These are phyloP conservation scores for Chanos chanos DNA, from an alignment of 2,797 vertebrate genomes.

Conservation along the genomic window DNA sequence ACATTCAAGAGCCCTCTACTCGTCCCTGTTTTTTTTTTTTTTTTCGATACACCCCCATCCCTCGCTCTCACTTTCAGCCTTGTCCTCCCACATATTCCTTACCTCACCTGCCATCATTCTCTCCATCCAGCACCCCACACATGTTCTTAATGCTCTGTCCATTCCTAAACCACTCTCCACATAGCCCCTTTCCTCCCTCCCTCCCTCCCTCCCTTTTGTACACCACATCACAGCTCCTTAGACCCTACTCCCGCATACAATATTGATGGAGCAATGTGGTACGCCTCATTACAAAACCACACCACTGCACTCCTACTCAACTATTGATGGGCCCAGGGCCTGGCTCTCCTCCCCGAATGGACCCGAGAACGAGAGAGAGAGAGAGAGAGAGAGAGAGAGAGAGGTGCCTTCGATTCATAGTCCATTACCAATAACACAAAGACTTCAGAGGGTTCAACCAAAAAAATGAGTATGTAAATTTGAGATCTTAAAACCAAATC, in stretches of 20 bases:
- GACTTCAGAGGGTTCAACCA: no score
- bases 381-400: background rate
- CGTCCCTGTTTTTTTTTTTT: background rate
- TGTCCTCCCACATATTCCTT: background rate
- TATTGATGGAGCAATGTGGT: constrained; percentile 74
- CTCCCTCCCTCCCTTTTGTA: constrained; percentile 4
- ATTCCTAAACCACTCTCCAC: background rate
- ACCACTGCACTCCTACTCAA: constrained; percentile 65
- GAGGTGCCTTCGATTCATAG: no score
- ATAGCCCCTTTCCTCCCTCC: constrained; percentile 20
- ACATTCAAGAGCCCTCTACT: background rate
- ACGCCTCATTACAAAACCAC: constrained; percentile 73
- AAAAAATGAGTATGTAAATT: no score
- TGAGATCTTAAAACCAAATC: no score
- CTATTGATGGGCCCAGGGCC: constrained; percentile 73
- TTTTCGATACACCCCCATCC: background rate
- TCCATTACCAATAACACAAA: no score
- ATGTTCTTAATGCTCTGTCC: background rate
- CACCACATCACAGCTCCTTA: constrained; percentile 47
- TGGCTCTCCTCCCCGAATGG: constrained; percentile 46
- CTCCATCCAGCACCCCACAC: background rate
- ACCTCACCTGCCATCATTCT: background rate
- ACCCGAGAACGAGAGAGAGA: background rate
- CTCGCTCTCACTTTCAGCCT: background rate
- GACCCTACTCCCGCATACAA: constrained; percentile 66